Evolutionary conservation across 2,888 invertebrate species (phyloP).

Genomic region (Drosophila mayaguana): DNA sequence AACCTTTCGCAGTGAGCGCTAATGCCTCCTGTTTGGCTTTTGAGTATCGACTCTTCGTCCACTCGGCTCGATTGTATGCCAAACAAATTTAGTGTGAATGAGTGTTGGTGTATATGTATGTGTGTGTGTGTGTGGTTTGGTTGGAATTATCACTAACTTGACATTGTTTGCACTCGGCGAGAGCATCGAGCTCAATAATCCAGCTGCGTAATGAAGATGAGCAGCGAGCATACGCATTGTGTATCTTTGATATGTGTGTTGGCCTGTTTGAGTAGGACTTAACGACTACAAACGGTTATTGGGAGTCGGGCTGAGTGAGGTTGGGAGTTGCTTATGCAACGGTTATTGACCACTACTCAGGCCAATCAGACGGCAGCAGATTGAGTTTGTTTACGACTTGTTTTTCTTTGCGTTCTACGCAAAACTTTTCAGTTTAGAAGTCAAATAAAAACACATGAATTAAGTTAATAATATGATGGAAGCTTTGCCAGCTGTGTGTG

Average conservation of each 20-base stretch:
- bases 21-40: slow-evolving; percentile 65
- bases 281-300: slow-evolving; percentile 38
- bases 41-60: slow-evolving; percentile 42
- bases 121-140: slow-evolving; percentile 28
- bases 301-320: slow-evolving; percentile 9
- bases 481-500: not conserved
- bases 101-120: slow-evolving; percentile 35
- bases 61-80: slow-evolving; percentile 45
- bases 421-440: slow-evolving; percentile 4
- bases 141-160: slow-evolving; percentile 51
- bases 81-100: slow-evolving; percentile 54
- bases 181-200: slow-evolving; percentile 35
- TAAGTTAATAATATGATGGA: not conserved
- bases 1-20: slow-evolving; percentile 24
- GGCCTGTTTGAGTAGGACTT: slow-evolving; percentile 72
- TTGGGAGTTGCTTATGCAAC: slow-evolving; percentile 2
- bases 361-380: not conserved
- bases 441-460: slow-evolving; percentile 11
- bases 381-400: slow-evolving; percentile 4
- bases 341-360: slow-evolving; percentile 31
- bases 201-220: slow-evolving; percentile 47
- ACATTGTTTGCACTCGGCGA: slow-evolving; percentile 60
- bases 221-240: slow-evolving; percentile 53
- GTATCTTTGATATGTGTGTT: slow-evolving; percentile 69
- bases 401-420: not conserved